Evolutionary conservation across 2,888 invertebrate species (phyloP).

Genomic region (Lacanobia wlatinum): DNA sequence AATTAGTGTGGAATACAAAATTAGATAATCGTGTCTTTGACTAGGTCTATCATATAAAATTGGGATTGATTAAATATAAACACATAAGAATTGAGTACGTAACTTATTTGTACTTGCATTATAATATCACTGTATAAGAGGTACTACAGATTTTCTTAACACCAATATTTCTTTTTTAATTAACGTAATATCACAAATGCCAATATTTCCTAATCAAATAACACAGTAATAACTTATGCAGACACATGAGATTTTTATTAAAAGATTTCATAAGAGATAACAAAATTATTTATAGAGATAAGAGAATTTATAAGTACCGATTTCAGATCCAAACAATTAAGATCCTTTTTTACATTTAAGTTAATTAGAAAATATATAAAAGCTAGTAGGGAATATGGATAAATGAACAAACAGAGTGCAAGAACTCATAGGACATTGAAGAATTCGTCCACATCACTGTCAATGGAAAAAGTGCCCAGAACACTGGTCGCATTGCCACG

Average conservation of each 20-base stretch:
- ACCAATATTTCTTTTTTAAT: not conserved
- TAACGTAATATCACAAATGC: constrained; percentile 63
- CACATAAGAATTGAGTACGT: not conserved
- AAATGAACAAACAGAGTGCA: too few species aligned
- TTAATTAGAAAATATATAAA: too few species aligned
- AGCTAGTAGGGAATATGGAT: too few species aligned
- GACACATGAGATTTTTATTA: constrained; percentile 7
- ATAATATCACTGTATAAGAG: constrained; percentile 19
- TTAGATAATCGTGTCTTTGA: constrained; percentile 31
- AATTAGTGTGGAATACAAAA: constrained; percentile 38
- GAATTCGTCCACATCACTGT: too few species aligned
- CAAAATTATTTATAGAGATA: not conserved
- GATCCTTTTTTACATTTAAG: not conserved
- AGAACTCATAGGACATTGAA: too few species aligned
- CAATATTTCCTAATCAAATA: constrained; percentile 8
- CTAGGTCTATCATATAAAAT: constrained; percentile 12
- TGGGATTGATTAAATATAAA: constrained; percentile 2
- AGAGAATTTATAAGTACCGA: constrained; percentile 25
- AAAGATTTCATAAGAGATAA: not conserved
- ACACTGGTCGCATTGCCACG: too few species aligned
- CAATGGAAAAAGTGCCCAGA: too few species aligned
- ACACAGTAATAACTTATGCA: not conserved
- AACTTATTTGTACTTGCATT: constrained; percentile 16
- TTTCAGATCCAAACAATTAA: not conserved
- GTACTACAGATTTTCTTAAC: constrained; percentile 4